Evolutionary conservation across 2,888 invertebrate species (phyloP), one percentile per base, ranked within the genome.

Genomic region (Alcis repandata): DNA sequence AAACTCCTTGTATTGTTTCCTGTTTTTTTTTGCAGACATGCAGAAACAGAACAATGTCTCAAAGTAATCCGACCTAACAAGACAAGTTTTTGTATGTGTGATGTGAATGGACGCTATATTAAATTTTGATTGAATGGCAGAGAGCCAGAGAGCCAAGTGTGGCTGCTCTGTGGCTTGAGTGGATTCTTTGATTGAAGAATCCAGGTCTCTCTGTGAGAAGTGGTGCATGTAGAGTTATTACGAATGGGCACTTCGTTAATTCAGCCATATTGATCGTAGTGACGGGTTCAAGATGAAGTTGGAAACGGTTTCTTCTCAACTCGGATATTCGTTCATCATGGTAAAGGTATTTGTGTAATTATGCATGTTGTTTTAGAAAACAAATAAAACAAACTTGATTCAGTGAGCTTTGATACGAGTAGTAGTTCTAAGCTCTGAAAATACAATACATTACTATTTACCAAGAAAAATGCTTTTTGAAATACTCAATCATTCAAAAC

Each of bases 141-240:
- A 13, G 13, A 20, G 0, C 45, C 19, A 43, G 10, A 48, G 32
- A 9, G 32, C 10, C 3, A 6, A 6, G n/a, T n/a, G n/a, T n/a
- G n/a, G 27, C 27, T 17, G 11, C 11, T 17, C 8, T 22, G 19
- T 19, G 32, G 43, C 53, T 20, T 57, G 48, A 59, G 56, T 58
- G 40, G 49, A 51, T 59, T 67, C 62, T 68, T 67, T 67, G 56
- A 70, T 40, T 62, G 51, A 19, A 59, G 45, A 53, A 46, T 33
- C 53, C 36, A 46, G 38, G 45, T 36, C 53, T 38, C 43, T 45
- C n/a, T 19, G n/a, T 22, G 17, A 19, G 22, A 19, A 32, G 6
- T 59, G 59, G 19, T 49, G 49, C 59, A n/a, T 57, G 10, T 15
- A 57, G 20, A 17, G 33, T 17, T n/a, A 49, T 33, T 17, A 49